Base-by-base conservation (phyloP, 2,113 vertebrate species). In the Chroicocephalus ridibundus region DNA sequence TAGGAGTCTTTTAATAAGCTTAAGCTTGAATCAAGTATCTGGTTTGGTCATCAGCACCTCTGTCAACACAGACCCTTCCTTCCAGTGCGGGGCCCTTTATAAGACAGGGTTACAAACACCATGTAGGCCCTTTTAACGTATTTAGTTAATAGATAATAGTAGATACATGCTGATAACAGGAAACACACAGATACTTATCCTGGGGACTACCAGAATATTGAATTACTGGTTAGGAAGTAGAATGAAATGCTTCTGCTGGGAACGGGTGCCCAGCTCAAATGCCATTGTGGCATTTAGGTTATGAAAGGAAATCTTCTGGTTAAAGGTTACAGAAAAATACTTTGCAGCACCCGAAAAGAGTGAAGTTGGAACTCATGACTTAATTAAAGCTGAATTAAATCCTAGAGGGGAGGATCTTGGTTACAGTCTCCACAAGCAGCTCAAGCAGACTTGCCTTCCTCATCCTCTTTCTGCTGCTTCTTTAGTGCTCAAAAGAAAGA, bases 191-290 rank as follows among this genome's bases (percentile, higher is more conserved):
- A 31, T 40, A 18, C 64, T 69, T 77, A 18, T 76, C 36, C 54
- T 38, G 36, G 62, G 15, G 47, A 57, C 26, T 58, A 83, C 38
- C 78, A 64, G 90, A 58, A 79, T 79, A 93, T 82, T 82, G 26
- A 85, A 71, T 87, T 29, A 32, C 31, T 60, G 60, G 66, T 83
- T 81, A 38, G 42, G 80, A 91, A 92, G 42, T 38, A 52, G 52
- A 75, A 15, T 29, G 74, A 89, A 94, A 78, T 68, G 77, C 38
- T 71, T 75, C 87, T 87, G 74, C 82, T 90, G 88, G 90, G 65
- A 90, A 38, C 75, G 90, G 92, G 78, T 95, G 90, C 88, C 62
- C 62, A 52, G 71, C 75, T 84, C 82, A 68, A 93, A 87, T 76
- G 78, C 52, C 44, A 1, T 82, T 1, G 0, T 38, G 82, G 44